phyloP scores from a whole-genome alignment of 2,888 invertebrate genomes.

The Spodoptera exigua region DNA sequence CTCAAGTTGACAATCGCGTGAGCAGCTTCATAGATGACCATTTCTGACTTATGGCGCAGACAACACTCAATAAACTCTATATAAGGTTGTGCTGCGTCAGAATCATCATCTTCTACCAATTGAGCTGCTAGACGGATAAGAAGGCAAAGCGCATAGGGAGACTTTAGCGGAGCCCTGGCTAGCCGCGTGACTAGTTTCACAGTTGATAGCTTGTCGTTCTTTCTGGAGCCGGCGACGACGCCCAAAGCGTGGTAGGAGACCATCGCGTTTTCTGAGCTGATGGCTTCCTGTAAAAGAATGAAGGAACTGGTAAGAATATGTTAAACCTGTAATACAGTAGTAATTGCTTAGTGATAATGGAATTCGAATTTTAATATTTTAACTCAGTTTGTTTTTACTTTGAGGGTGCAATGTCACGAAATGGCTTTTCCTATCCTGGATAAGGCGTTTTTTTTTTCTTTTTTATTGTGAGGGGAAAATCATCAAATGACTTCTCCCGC shows the following conservation, averaged over 20 bases:
- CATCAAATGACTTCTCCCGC: no score
- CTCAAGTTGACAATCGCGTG: constrained; percentile 98
- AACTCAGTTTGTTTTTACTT: no score
- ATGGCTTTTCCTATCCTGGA: no score
- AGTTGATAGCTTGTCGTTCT: constrained; percentile 98
- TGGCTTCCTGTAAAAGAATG: constrained; percentile 79
- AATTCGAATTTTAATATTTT: no score
- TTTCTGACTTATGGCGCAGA: constrained; percentile 98
- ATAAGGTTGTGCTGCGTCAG: constrained; percentile 92
- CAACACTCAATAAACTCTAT: constrained; percentile 98
- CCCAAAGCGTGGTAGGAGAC: constrained; percentile 99
- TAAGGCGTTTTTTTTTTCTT: no score
- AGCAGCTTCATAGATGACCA: constrained; percentile 99
- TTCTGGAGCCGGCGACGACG: constrained; percentile 97
- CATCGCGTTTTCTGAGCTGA: constrained; percentile 92
- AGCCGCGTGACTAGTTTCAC: constrained; percentile 98
- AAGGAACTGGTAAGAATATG: neutral
- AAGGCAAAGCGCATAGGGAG: constrained; percentile 98
- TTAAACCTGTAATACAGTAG: neutral
- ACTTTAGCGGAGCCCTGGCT: constrained; percentile 95
- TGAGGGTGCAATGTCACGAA: no score
- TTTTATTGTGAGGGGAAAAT: no score
- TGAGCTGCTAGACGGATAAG: constrained; percentile 98
- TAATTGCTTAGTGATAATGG: no score
- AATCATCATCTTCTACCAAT: constrained; percentile 96